Evolutionary conservation across 2,888 invertebrate species (phyloP), one percentile per base, ranked within the genome.

Genomic region (Actias luna): DNA sequence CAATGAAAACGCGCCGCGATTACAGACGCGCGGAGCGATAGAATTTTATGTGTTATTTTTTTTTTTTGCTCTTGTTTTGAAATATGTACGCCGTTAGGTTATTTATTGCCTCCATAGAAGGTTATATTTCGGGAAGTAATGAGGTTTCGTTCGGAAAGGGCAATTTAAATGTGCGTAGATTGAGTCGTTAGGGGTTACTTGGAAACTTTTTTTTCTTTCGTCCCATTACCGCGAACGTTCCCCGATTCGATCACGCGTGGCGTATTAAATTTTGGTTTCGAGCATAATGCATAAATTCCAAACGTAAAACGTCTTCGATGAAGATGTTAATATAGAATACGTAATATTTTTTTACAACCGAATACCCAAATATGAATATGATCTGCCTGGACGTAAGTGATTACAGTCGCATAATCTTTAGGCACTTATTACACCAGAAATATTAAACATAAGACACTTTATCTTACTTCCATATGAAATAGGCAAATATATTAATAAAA

Each of bases 111-210:
- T 85, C 91, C 91, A 89, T 88, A 87, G 91, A 91, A 55, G 91
- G 91, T 91, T 92, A 89, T 87, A 89, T 89, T 89, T 89, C 88
- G 88, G 89, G 88, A 87, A 89, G 91, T 92, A 92, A 92, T 91
- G 91, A 92, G 91, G 87, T 90, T 91, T 88, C 83, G 88, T 90
- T 92, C 89, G 88, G 89, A 87, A 89, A 89, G 89, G 89, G 91
- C 91, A 91, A 91, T 92, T 89, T 90, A 85, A 89, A 90, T 89
- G 89, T 85, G 86, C 88, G 87, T 87, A 89, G 89, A 92, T 91
- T 90, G 92, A 91, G 91, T 87, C 87, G 89, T 90, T 87, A 33
- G 42, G 61, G 61, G 57, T 55, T 33, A 42, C 61, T 39, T 57
- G 18, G 36, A 29, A 55, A 58, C 25, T 36, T 42, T 31, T 31